A percentile compares a stretch with the other conserved stretches of the same genome.
phyloP scores from a whole-genome alignment of 2,113 vertebrate species.

The Tonatia bakeri region DNA sequence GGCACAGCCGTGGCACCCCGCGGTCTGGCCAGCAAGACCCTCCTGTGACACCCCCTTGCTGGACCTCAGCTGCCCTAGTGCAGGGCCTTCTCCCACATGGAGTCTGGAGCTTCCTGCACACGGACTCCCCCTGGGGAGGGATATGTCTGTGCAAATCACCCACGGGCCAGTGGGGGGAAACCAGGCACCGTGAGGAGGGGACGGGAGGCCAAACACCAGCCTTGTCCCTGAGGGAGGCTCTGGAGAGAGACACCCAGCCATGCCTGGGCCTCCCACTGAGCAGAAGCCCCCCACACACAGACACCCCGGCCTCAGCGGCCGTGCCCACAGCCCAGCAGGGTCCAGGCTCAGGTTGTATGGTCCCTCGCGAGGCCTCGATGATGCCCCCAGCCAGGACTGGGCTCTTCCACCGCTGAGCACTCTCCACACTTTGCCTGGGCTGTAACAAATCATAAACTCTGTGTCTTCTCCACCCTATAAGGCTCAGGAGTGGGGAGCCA shows the following conservation, averaged over 20 bases:
- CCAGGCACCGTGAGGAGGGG: accelerated
- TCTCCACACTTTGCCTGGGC: neutral
- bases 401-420: no score
- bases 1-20: neutral
- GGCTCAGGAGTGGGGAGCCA: neutral
- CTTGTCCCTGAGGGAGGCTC: neutral
- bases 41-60: slow-evolving; percentile 48
- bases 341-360: neutral
- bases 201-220: neutral
- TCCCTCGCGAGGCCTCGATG: no score
- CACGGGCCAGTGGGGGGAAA: accelerated
- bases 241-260: neutral
- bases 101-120: neutral
- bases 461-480: neutral
- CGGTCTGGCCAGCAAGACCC: slow-evolving; percentile 17
- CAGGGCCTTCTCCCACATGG: no score
- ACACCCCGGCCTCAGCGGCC: neutral
- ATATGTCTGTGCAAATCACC: neutral
- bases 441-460: neutral
- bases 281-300: neutral
- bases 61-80: neutral
- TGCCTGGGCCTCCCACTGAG: neutral
- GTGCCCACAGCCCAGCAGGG: neutral
- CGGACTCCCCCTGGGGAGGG: accelerated
- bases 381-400: no score